Evolutionary conservation across 1,140 invertebrate genomes (phyloP).

Genomic region (Drosophila kurseongensis): DNA sequence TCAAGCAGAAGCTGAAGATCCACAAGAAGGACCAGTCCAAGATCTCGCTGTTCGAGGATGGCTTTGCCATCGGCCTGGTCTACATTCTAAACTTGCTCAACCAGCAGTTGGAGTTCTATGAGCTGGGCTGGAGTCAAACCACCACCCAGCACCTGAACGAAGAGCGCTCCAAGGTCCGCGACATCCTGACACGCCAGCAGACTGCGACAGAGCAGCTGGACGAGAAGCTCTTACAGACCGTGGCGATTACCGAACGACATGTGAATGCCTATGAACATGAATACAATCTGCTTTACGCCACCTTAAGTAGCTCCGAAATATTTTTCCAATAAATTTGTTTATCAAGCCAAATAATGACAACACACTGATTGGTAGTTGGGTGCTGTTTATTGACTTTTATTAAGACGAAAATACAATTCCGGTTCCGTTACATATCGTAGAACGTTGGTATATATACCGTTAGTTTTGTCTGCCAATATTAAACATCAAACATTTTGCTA

Average conservation of each 20-base stretch:
- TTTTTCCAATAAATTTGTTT: conserved; percentile 90
- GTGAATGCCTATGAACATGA: conserved; percentile 92
- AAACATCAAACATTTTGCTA: conserved; percentile 20
- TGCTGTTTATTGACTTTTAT: conserved; percentile 57
- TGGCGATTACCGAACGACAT: conserved; percentile 95
- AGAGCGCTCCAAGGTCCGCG: conserved; percentile 87
- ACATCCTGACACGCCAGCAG: conserved; percentile 82
- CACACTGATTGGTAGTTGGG: conserved; percentile 9
- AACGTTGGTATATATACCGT: conserved; percentile 36
- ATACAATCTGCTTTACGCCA: conserved; percentile 96
- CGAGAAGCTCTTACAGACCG: conserved; percentile 96
- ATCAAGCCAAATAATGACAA: neutral
- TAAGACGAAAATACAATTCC: conserved; percentile 70
- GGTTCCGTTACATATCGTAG: conserved; percentile 40
- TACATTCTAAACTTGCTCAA: conserved; percentile 90
- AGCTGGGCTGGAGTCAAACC: conserved; percentile 98
- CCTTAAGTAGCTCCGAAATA: conserved; percentile 96
- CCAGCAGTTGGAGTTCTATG: conserved; percentile 93
- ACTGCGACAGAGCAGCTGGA: conserved; percentile 85
- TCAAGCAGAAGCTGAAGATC: conserved; percentile 96
- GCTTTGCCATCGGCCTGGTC: conserved; percentile 97
- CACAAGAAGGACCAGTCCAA: conserved; percentile 90
- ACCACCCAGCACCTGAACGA: conserved; percentile 90
- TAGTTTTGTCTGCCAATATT: conserved; percentile 7
- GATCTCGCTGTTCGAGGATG: conserved; percentile 96